Conservation (phyloP, 2,113 vertebrate species). For the Hystrix brachyura region DNA sequence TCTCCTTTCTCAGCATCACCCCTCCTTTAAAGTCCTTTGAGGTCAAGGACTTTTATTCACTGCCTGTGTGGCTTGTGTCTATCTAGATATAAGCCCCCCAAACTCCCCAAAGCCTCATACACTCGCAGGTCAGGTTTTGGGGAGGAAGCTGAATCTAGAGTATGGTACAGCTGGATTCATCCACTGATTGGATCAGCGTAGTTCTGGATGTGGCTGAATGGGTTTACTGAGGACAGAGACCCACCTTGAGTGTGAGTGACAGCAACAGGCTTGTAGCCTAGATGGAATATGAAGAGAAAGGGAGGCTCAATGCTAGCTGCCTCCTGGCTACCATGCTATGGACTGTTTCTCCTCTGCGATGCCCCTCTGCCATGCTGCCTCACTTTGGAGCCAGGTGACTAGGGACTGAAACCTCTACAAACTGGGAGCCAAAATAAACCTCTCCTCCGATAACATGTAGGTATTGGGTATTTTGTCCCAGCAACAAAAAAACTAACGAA, state of each 20-base stretch:
- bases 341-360: not conserved
- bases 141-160: not conserved
- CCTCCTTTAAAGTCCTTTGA: not conserved
- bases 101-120: not conserved
- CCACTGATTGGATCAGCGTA: not conserved
- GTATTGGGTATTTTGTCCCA: not conserved
- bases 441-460: not conserved
- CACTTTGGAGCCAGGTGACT: not conserved
- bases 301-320: not conserved
- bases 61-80: not conserved
- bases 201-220: not conserved
- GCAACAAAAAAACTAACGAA: not conserved
- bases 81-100: not conserved
- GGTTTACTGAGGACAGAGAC: not conserved
- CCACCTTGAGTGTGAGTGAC: not conserved
- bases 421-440: not conserved
- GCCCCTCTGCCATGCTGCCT: not conserved
- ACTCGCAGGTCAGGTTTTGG: not conserved
- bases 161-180: not conserved
- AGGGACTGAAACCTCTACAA: not conserved
- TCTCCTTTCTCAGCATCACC: not conserved
- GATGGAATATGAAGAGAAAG: not conserved
- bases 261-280: not conserved
- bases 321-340: not conserved
- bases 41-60: not conserved